Conservation (phyloP, 2,888 invertebrate genomes). For the Trissoscelio sp. region DNA sequence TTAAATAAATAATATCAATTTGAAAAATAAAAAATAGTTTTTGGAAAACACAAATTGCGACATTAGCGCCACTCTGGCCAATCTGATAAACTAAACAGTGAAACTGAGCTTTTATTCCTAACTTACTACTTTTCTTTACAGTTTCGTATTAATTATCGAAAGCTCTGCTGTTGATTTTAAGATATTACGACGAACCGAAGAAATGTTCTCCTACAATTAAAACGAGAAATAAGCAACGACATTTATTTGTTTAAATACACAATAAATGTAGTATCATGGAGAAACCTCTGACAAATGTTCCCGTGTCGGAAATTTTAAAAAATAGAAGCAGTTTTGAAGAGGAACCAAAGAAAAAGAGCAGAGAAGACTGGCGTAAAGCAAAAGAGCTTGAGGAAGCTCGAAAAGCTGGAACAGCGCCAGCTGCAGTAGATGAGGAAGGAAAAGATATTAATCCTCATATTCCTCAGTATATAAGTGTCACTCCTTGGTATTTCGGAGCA, state of each 20-base stretch:
- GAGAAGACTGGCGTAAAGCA: constrained; percentile 98
- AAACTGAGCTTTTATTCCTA: too few species aligned
- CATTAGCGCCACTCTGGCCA: too few species aligned
- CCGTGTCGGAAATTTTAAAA: constrained; percentile 80
- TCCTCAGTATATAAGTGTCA: constrained; percentile 98
- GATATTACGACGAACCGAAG: too few species aligned
- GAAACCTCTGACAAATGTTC: constrained; percentile 72
- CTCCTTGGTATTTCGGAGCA: constrained; percentile 99
- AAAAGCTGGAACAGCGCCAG: constrained; percentile 85
- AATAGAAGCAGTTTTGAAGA: constrained; percentile 83
- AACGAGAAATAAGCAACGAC: background rate
- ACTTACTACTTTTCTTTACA: too few species aligned
- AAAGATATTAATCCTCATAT: constrained; percentile 99
- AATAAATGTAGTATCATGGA: constrained; percentile 40
- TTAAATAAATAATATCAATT: too few species aligned
- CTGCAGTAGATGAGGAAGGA: constrained; percentile 88
- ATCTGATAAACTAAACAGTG: too few species aligned
- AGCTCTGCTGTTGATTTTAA: too few species aligned
- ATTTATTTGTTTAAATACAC: background rate
- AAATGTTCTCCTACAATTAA: too few species aligned
- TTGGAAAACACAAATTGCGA: too few species aligned
- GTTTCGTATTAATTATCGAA: too few species aligned
- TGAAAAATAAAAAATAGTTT: too few species aligned
- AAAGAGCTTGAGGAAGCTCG: constrained; percentile 99
- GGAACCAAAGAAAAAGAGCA: constrained; percentile 91